Evolutionary conservation across 2,888 invertebrate genomes (phyloP), one percentile per base, ranked within the genome.

Genomic region (Orchestes rusci): DNA sequence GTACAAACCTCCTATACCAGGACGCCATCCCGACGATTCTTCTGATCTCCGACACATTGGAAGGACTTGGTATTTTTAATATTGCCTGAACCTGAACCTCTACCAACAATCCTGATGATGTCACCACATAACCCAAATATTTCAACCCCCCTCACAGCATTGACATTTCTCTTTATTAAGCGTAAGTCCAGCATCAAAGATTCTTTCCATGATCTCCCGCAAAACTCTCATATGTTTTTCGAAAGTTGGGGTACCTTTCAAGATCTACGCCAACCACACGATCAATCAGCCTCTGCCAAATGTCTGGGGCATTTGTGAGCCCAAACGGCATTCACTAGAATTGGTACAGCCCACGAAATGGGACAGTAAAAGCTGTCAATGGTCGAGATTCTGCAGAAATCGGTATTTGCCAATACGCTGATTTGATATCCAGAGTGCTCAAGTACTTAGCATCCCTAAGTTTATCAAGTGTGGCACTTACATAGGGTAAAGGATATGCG

Each of bases 271-370:
- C n/a, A n/a, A n/a, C n/a, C n/a, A n/a, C n/a, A 5, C 8, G 7
- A 29, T 4, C 13, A 5, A 31, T 31, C 5, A n/a, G 8, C 31
- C n/a, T 53, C 35, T 36, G 59, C 46, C 59, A 65, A n/a, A 56
- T 54, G 2, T 53, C 45, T 5, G 59, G 57, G 1, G 60, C 58
- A 40, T 62, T 62, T 1, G 50, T 23, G 1, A 63, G 52, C 7
- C 61, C 62, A 37, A 61, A 66, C 5, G 58, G 56, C 55, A 60
- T 53, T 2, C 49, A 19, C 1, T 13, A 13, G 8, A 5, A 10
- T 13, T n/a, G n/a, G n/a, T n/a, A n/a, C n/a, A n/a, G n/a, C n/a
- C n/a, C n/a, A n/a, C n/a, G n/a, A n/a, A n/a, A n/a, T n/a, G n/a
- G n/a, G n/a, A n/a, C n/a, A n/a, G n/a, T n/a, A n/a, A n/a, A n/a